A percentile compares a stretch with the other conserved stretches of the same genome.
Evolutionary conservation across 2,113 vertebrate genomes (phyloP).

Genomic region (Spea multiplicata): DNA sequence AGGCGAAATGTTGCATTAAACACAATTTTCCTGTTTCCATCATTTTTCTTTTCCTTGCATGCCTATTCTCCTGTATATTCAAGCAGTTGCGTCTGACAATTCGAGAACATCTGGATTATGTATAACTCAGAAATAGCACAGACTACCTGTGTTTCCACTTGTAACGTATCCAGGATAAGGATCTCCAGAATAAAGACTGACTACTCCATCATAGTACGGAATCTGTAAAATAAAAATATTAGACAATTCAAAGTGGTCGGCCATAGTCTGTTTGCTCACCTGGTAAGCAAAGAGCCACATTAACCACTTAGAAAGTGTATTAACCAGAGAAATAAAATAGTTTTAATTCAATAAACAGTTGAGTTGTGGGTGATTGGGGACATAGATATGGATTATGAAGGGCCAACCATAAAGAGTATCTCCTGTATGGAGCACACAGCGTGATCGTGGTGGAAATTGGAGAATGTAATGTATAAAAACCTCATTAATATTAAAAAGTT

Average conservation of each 20-base stretch:
- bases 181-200: neutral
- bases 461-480: too few species aligned
- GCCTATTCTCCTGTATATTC: neutral
- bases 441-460: too few species aligned
- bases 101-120: conserved; percentile 10
- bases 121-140: conserved; percentile 16
- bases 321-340: too few species aligned
- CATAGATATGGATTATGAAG: too few species aligned
- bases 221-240: neutral
- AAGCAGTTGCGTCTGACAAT: neutral
- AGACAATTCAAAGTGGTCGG: neutral
- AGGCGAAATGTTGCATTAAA: neutral
- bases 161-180: neutral
- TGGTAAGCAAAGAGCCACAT: too few species aligned
- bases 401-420: too few species aligned
- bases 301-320: too few species aligned
- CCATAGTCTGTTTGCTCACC: too few species aligned
- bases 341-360: too few species aligned
- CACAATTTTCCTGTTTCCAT: conserved; percentile 11
- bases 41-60: conserved; percentile 7
- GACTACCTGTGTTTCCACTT: neutral
- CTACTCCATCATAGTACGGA: neutral
- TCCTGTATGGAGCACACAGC: too few species aligned
- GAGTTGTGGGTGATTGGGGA: too few species aligned
- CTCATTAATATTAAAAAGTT: too few species aligned